Percentiles rank a stretch among this genome's conserved stretches.
These are phyloP conservation scores for Chinchilla lanigera DNA, from an alignment of 2,113 vertebrate species.

Conservation along the genomic window DNA sequence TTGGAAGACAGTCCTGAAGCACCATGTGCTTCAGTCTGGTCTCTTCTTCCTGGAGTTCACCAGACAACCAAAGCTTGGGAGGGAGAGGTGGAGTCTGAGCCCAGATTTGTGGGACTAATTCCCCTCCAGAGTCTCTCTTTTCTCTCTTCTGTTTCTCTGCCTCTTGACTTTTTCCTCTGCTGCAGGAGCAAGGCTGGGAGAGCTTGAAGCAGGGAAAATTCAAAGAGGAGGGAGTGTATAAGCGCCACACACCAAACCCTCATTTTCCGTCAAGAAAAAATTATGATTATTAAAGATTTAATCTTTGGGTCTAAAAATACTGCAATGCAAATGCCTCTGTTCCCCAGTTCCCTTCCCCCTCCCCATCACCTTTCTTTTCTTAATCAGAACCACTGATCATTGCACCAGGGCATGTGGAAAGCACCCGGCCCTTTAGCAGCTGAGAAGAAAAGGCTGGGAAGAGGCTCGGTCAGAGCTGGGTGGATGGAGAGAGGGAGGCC, in stretches of 20 bases:
- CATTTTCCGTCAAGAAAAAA: constrained; percentile 72
- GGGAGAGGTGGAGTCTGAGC: neutral
- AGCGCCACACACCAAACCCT: neutral
- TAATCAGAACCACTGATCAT: constrained; percentile 51
- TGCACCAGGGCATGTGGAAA: constrained; percentile 26
- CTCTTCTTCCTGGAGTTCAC: neutral
- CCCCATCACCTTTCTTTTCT: neutral
- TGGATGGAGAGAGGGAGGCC: neutral
- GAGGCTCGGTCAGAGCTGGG: neutral
- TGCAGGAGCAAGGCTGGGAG: neutral
- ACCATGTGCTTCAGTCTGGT: neutral
- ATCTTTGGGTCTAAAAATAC: constrained; percentile 78
- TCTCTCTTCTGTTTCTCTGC: neutral
- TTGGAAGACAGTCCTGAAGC: neutral
- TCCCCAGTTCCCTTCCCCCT: neutral
- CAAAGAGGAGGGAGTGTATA: neutral
- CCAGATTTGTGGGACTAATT: neutral
- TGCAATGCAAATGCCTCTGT: constrained; percentile 65
- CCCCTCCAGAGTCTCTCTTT: neutral
- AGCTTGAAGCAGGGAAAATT: neutral
- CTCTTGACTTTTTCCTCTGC: neutral
- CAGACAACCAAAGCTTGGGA: neutral
- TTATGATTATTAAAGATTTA: constrained; percentile 75
- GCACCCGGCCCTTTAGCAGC: constrained; percentile 4
- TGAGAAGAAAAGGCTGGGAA: neutral